Evolutionary conservation across 2,113 vertebrate species (phyloP), one percentile per base, ranked within the genome.

Genomic region (Phrynosoma blainvillii): DNA sequence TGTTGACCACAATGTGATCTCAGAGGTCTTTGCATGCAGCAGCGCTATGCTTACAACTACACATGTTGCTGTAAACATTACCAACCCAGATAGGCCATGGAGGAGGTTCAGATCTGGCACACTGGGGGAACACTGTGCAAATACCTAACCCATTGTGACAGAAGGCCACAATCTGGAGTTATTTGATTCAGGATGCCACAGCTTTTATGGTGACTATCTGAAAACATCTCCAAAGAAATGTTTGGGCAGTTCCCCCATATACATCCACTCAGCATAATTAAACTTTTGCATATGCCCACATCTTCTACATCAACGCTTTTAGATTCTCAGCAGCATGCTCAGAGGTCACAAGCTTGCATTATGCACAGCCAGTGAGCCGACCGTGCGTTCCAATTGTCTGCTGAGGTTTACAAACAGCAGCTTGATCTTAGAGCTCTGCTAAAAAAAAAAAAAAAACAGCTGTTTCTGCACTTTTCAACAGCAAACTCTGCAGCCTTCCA

Each of bases 361-460:
- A 25, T 73, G 54, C 47, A 73, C 47, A 59, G 13, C 77, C 42
- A 71, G n/a, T 1, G 66, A 87, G 20, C 62, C 6, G 21, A 73
- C 32, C 30, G 79, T 59, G 32, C 25, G 4, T 73, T 40, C 85
- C 78, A 30, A 27, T 77, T 76, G 73, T 78, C 74, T 66, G 74
- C 2, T 4, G n/a, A 62, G 47, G 54, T 87, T 74, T 62, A 87
- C 20, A 42, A 87, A 87, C 68, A 87, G 86, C 30, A 81, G 42
- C 42, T 70, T 23, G 16, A 40, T 74, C 32, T 80, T 79, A 30
- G 56, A 56, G 52, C 66, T 36, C 77, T 25, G 62, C 77, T 79
- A 14, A 79, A 70, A 83, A 82, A 70, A 73, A 14, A 79, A 70
- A 83, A 82, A 70, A 73, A 79, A 36, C n/a, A 87, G 85, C 85